Base-by-base conservation (phyloP, 2,888 invertebrate genomes). In the Himalopsyche anomala region DNA sequence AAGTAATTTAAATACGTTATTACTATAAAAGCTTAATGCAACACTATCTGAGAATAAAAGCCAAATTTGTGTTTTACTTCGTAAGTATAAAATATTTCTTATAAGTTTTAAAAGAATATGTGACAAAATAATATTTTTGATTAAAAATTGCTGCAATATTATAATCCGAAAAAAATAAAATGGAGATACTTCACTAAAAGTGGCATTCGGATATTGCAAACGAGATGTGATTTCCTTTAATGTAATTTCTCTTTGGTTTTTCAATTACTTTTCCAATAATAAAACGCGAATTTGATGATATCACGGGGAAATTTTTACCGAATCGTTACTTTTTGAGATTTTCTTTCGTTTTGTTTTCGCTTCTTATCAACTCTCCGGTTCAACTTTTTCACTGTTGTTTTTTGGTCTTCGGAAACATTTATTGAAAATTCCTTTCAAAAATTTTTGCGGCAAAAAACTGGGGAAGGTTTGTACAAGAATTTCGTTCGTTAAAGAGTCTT, bases 341-440 rank as follows among this genome's bases (percentile, higher is more conserved):
- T 81, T n/a, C 15, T 42, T 45, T n/a, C 45, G 28, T 54, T 81
- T 81, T 45, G 81, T 19, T 28, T 45, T 45, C 19, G 19, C n/a
- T 19, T 81, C 81, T 9, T 81, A 81, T 28, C 54, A 17, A 45
- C 81, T 28, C 51, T 19, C 51, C 28, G 2, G 54, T 45, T 28
- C 17, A 81, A 36, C 15, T 55, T 45, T 51, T 11, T 81, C 62
- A 2, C 62, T 3, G 51, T 5, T 19, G 62, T 62, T 62, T 62
- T 62, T 51, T 45, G 8, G 40, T 54, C 36, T 54, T 55, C 17
- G 36, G 19, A 81, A 81, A 81, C 55, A 81, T 81, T 81, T 81
- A 81, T 81, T 81, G 81, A 81, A 81, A 81, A 81, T 54, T 81
- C 36, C 51, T 81, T 28, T 51, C 11, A 62, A 19, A 19, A 6